Evolutionary conservation across 2,888 invertebrate genomes (phyloP).

Genomic region (Athalia rosae): DNA sequence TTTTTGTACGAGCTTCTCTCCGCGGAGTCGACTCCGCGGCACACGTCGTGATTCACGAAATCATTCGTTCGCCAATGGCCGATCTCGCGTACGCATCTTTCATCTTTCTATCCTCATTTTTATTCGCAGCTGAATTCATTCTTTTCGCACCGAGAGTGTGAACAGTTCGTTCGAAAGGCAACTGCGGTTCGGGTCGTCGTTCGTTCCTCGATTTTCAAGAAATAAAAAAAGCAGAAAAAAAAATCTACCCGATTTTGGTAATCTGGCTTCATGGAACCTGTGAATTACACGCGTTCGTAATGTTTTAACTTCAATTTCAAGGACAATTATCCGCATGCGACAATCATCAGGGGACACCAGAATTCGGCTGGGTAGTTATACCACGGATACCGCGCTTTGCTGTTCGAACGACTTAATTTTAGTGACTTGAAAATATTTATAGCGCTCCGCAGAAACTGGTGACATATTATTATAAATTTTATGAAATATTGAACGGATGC

Average conservation of each 20-base stretch:
- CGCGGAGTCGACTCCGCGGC: neutral
- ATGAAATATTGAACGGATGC: slow-evolving; percentile 43
- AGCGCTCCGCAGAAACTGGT: slow-evolving; percentile 10
- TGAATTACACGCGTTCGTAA: neutral
- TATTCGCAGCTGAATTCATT: neutral
- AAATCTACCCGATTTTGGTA: neutral
- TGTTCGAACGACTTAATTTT: slow-evolving; percentile 12
- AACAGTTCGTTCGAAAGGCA: too few relatives aligned
- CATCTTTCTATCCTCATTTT: neutral
- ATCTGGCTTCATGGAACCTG: neutral
- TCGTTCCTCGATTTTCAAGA: too few relatives aligned
- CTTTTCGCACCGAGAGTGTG: neutral
- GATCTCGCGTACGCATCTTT: neutral
- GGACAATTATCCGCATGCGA: slow-evolving; percentile 26
- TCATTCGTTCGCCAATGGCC: slow-evolving; percentile 29
- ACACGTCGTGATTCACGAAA: slow-evolving; percentile 24
- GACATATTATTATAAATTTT: slow-evolving; percentile 38
- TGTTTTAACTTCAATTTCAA: neutral
- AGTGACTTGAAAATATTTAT: slow-evolving; percentile 19
- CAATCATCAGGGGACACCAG: neutral
- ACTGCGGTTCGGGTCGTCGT: too few relatives aligned
- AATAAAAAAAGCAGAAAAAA: neutral
- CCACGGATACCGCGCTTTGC: too few relatives aligned
- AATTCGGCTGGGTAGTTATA: too few relatives aligned
- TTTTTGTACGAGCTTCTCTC: slow-evolving; percentile 26